Evolutionary conservation across 2,113 vertebrate species (phyloP).

Genomic region (Glareola pratincola): DNA sequence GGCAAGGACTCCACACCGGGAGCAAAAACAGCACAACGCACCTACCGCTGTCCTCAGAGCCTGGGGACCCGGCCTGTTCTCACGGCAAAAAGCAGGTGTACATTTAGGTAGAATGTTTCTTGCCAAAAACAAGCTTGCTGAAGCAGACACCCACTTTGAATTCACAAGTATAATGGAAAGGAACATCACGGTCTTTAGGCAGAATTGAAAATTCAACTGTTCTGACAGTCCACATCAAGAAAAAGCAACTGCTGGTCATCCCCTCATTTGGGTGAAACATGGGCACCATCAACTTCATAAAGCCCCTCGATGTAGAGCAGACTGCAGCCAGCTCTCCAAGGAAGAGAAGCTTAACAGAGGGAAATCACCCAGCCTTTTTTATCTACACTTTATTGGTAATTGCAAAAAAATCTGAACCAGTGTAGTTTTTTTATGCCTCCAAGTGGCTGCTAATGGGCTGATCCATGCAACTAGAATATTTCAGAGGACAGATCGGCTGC

Average conservation of each 20-base stretch:
- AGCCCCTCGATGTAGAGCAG: background rate
- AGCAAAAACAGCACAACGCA: background rate
- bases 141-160: background rate
- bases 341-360: background rate
- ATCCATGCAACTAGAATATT: background rate
- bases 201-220: background rate
- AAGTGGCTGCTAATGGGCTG: background rate
- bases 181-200: background rate
- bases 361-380: background rate
- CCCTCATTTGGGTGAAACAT: rapidly evolving
- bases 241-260: background rate
- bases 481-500: background rate
- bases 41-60: background rate
- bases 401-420: background rate
- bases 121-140: background rate
- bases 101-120: background rate
- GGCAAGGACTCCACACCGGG: background rate
- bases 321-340: background rate
- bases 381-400: background rate
- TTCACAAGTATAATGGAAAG: background rate
- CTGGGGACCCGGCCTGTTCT: background rate
- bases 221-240: rapidly evolving
- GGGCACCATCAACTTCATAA: background rate
- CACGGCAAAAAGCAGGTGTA: background rate
- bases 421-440: background rate